Percentiles rank a stretch among this genome's conserved stretches.
phyloP scores from a whole-genome alignment of 2,113 vertebrate species.

The Lepus europaeus region DNA sequence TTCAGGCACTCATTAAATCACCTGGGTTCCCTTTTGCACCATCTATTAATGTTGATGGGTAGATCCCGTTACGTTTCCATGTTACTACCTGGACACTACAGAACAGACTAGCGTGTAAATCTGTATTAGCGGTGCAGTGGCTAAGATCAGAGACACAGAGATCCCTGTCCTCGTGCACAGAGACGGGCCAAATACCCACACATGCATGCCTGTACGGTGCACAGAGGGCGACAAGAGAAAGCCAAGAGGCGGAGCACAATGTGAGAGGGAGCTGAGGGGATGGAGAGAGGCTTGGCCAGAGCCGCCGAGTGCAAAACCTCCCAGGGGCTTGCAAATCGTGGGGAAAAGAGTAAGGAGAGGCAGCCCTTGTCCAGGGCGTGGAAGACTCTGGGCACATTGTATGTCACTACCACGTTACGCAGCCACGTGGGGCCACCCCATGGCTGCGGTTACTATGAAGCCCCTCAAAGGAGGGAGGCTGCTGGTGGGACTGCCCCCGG shows the following conservation, averaged over 20 bases:
- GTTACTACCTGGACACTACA: not conserved
- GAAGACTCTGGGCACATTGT: not conserved
- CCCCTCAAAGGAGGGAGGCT: not conserved
- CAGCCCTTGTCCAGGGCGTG: fast-evolving
- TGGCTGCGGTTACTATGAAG: not conserved
- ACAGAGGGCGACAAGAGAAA: no score
- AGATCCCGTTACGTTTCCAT: not conserved
- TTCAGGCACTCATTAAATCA: not conserved
- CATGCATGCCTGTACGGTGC: fast-evolving
- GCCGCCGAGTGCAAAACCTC: not conserved
- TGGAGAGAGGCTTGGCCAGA: not conserved
- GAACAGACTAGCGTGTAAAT: not conserved
- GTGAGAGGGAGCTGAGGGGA: not conserved
- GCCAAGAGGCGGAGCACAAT: no score
- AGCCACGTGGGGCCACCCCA: not conserved
- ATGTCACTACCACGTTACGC: fast-evolving
- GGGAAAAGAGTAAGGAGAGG: not conserved
- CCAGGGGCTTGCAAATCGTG: fast-evolving
- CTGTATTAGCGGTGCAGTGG: not conserved
- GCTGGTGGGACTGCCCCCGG: no score
- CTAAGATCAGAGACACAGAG: not conserved
- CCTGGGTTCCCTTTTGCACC: not conserved
- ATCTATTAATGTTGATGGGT: no score
- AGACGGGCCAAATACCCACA: not conserved
- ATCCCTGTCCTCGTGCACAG: not conserved